A percentile compares a stretch with the other conserved stretches of the same genome.
Evolutionary conservation across 2,888 invertebrate genomes (phyloP).

Genomic region (Punctoribates punctum): DNA sequence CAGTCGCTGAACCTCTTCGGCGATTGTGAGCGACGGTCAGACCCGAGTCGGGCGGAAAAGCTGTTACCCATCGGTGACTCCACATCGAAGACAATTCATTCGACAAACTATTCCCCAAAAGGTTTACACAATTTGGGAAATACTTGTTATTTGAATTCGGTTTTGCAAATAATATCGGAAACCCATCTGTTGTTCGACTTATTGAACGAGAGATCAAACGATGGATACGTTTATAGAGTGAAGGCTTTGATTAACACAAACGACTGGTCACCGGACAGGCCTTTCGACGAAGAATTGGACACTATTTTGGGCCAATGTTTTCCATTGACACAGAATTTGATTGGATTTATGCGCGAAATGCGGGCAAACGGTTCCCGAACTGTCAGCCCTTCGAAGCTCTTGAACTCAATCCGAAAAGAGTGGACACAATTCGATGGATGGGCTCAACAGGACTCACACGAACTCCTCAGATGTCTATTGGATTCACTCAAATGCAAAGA

Average conservation of each 20-base stretch:
- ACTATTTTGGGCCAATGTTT: constrained; percentile 52
- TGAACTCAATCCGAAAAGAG: constrained; percentile 33
- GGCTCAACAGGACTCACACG: constrained; percentile 95
- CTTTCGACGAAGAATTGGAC: background rate
- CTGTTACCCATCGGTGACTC: background rate
- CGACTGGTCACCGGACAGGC: background rate
- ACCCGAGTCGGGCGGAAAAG: background rate
- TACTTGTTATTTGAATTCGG: constrained; percentile 96
- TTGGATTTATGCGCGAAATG: constrained; percentile 55
- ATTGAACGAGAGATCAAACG: constrained; percentile 39
- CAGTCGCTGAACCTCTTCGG: background rate
- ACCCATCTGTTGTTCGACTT: constrained; percentile 56
- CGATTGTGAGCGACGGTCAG: background rate
- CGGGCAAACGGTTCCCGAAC: constrained; percentile 46
- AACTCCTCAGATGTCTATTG: constrained; percentile 80
- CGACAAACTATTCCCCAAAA: constrained; percentile 52
- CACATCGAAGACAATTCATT: background rate
- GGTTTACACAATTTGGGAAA: constrained; percentile 89
- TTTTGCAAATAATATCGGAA: constrained; percentile 78
- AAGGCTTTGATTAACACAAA: constrained; percentile 12
- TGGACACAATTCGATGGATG: constrained; percentile 40
- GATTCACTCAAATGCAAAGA: constrained; percentile 77
- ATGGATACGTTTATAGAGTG: constrained; percentile 34
- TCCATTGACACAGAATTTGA: constrained; percentile 53
- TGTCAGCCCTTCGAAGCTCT: constrained; percentile 33